These are phyloP conservation scores for Herminia tarsipennalis DNA, from an alignment of 2,888 invertebrate species.

Conservation along the genomic window DNA sequence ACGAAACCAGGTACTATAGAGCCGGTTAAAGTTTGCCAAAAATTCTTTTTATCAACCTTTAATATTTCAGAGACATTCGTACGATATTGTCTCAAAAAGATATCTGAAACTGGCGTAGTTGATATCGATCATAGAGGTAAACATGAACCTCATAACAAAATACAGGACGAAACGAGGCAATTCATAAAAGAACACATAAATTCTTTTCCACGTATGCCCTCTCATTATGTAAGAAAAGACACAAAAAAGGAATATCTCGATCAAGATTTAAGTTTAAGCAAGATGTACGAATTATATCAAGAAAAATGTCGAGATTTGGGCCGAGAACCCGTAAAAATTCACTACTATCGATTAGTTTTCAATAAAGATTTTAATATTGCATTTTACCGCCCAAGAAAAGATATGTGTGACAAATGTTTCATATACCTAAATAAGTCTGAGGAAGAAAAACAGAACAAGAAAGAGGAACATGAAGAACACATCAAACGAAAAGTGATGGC, in stretches of 20 bases:
- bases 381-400: conserved; percentile 22
- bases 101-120: conserved; percentile 10
- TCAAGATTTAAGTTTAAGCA: conserved; percentile 18
- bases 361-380: conserved; percentile 27
- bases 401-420: conserved; percentile 25
- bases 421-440: conserved; percentile 14
- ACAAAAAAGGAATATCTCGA: conserved; percentile 21
- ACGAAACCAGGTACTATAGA: neutral
- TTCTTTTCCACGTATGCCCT: conserved; percentile 22
- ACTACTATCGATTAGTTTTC: conserved; percentile 14
- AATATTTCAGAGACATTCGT: conserved; percentile 21
- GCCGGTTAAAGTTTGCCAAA: conserved; percentile 14
- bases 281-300: conserved; percentile 24
- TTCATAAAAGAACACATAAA: conserved; percentile 18
- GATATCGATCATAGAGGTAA: conserved; percentile 3
- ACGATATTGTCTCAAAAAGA: conserved; percentile 19
- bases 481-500: conserved; percentile 17
- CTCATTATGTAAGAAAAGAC: conserved; percentile 13
- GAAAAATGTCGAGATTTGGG: conserved; percentile 12
- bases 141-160: conserved; percentile 13
- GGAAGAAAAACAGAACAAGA: conserved; percentile 20
- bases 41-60: conserved; percentile 18
- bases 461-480: conserved; percentile 15
- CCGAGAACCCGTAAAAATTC: conserved; percentile 16
- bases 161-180: conserved; percentile 6